Base-by-base conservation (phyloP, 1,140 invertebrate genomes). In the Micrasema longulum region DNA sequence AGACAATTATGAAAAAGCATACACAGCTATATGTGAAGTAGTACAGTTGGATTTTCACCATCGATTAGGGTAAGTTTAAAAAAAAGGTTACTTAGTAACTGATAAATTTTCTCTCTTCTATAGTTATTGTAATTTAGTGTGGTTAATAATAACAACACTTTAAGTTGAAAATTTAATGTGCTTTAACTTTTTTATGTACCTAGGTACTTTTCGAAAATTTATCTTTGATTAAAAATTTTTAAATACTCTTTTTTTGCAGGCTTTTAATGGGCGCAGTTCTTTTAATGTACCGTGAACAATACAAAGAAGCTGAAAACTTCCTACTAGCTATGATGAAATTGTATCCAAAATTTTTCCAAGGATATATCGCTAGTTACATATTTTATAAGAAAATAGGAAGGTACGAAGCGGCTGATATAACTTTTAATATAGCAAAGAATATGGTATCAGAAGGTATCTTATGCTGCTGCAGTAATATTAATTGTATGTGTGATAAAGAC, bases 271-370 rank as follows among this genome's bases (percentile, higher is more conserved):
- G 52, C 26, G 67, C 53, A 11, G 14, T 62, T 12, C 18, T 69
- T 4, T 41, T 69, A 18, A 69, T 69, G 55, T 41, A 53, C 41
- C 10, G 31, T 16, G 43, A 18, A 9, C 48, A 35, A 16, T 47
- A 14, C 31, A 47, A 31, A 16, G 67, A 69, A n/a, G 67, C 67
- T 36, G 67, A 69, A 36, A 60, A 69, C 35, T 69, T 60, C 12
- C 38, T 69, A 3, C 23, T 62, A 1, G 67, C 67, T n/a, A n/a
- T 48, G 10, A 48, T 60, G 41, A 60, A n/a, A 18, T 14, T 60
- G 6, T 69, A 69, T 50, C 67, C 67, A 6, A 47, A 60, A n/a
- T 60, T 60, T 38, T 45, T 69, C 11, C 52, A 69, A 22, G 67
- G 38, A 20, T 69, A 43, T 38, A 48, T 69, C 9, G 55, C 67